Base-by-base conservation (phyloP, 1,140 invertebrate genomes). In the Hirudo medicinalis region DNA sequence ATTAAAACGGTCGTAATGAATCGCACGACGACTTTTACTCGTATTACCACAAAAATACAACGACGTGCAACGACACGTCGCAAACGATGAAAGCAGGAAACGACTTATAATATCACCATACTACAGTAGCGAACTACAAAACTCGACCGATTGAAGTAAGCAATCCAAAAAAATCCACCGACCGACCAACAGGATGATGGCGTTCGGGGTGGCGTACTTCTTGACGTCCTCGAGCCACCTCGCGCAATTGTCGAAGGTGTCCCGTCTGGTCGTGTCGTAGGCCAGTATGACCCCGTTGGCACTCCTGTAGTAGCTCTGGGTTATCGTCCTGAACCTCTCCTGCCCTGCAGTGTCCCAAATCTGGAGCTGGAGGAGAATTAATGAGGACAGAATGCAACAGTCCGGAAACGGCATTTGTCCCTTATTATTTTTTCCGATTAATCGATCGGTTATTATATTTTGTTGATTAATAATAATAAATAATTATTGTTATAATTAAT, bases 341-440 rank as follows among this genome's bases (percentile, higher is more conserved):
- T 98, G 95, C 0, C 95, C 93, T 20, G 92, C 93, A 54, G 92
- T 96, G 80, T 98, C 94, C 94, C 94, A 97, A 78, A 98, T 96
- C 76, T 85, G 81, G 73, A 98, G 85, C 91, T 95, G 81, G 74
- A 87, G 82, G 66, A 71, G 80, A 74, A 71, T 57, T n/a, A 57
- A 57, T n/a, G 2, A 57, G 25, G n/a, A n/a, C n/a, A n/a, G n/a
- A n/a, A n/a, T n/a, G n/a, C n/a, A n/a, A n/a, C n/a, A n/a, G n/a
- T 36, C 32, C 32, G 6, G 32, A 36, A 36, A 36, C 32, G 32
- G 6, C 32, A 6, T 36, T 36, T 36, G 6, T 36, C 6, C 32
- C 32, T 36, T 36, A 36, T 36, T 36, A 36, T 36, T 36, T 3
- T 6, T 36, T 36, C 32, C 6, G 32, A n/a, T n/a, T n/a, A n/a